Evolutionary conservation across 2,113 vertebrate species (phyloP), one percentile per base, ranked within the genome.

Genomic region (Psilopsiagon aurifrons): DNA sequence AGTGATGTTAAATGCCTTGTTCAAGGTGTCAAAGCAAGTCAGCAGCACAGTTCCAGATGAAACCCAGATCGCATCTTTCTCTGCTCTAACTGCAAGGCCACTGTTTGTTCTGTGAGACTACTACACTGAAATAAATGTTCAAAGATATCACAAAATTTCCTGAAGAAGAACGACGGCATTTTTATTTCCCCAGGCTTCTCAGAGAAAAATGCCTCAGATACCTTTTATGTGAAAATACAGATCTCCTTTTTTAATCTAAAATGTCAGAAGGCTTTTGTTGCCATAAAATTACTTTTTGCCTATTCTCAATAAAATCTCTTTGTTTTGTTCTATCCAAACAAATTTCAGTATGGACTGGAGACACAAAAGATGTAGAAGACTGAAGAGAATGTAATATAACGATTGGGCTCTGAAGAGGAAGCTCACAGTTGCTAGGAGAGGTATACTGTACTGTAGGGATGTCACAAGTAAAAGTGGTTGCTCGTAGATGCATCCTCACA

Each of bases 1-100:
- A 57, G 44, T 86, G 70, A 93, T 83, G 75, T 88, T 90, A 70
- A 97, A 80, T 60, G 78, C 64, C 83, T 92, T 88, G 60, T 92
- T 93, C 88, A 41, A 84, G 90, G 88, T 95, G 84, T 88, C 80
- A 88, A 64, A 94, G 90, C 54, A 90, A 93, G 86, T 83, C 67
- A 77, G 59, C 46, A 90, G 83, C 84, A 69, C 43, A 62, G 44
- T 13, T 92, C 55, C 49, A 86, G 83, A 95, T 94, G 76, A 94
- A 96, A 93, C 31, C 75, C 83, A 95, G 85, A 94, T 91, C 93
- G 39, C 33, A 71, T n/a, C 78, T 86, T 83, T 90, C 90, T 83
- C 46, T 88, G 60, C n/a, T 67, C 22, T 84, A 86, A 74, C 86
- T 41, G 23, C 41, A 88, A 83, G 41, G 67, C 22, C 41, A 67